Base-by-base conservation (phyloP, 2,113 vertebrate genomes). In the Martes martes region DNA sequence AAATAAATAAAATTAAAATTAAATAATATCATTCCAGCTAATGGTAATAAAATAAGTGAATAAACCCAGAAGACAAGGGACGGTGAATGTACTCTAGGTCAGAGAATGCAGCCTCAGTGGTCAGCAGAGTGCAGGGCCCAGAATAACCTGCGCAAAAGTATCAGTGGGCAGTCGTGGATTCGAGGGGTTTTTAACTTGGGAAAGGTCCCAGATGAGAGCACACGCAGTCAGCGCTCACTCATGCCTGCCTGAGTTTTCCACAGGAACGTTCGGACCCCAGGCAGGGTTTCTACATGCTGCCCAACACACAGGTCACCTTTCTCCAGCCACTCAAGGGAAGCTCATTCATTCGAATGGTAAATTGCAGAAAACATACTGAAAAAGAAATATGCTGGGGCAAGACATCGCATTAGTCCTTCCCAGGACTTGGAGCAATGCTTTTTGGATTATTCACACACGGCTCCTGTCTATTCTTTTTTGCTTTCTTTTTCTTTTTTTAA, bases 371-470 rank as follows among this genome's bases (percentile, higher is more conserved):
- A 86, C 67, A 50, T 52, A 83, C 71, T 95, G 82, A 95, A 36
- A 91, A 95, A 76, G 85, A 94, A 94, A 71, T 78, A 21, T 33
- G 59, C 23, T 42, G 21, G 39, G 73, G 21, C 79, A 84, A 50
- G 45, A 57, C 24, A 95, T 57, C 61, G 11, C 94, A 78, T 94
- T 90, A 81, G 74, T 98, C 87, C 92, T 92, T 74, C 69, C 93
- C 24, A 16, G 76, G 47, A 92, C 74, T 94, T 52, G 31, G 45
- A 94, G 82, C 33, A 23, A 42, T 55, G 47, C 61, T 94, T 84
- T 84, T 45, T 90, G 74, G 82, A 89, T 96, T 36, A 57, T 86
- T 81, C 87, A 84, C 13, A 24, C 3, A 28, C 52, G 65, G 28
- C 55, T 80, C 26, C 94, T 45, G 16, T 96, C 87, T 86, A 11